Evolutionary conservation across 2,797 vertebrate species (phyloP), one percentile per base, ranked within the genome.

Genomic region (Geotrypetes seraphini): DNA sequence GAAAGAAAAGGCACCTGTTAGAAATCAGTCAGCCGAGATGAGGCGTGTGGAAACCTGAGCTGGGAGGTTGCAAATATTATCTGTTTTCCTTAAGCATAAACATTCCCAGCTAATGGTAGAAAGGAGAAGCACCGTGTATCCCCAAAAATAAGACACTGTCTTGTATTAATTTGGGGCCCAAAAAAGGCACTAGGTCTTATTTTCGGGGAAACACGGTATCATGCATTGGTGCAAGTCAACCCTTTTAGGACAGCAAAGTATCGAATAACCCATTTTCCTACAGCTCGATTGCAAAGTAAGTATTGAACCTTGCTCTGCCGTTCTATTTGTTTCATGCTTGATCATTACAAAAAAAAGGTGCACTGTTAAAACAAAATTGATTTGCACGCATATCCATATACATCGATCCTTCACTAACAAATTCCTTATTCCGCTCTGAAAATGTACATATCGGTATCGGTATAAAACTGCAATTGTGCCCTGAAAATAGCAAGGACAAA

Each of bases 1-100:
- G 24, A 15, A 6, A 36, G 4, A 12, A 22, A 32, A 28, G 54
- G 43, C 39, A 61, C 51, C 63, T 52, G 60, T 50, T 51, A 50
- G 47, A 47, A 54, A 57, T 59, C 52, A 59, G 51, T 33, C 33
- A 26, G 8, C 24, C 29, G 31, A 33, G 33, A 39, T 36, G 25
- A 36, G 26, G 12, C 22, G 2, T 18, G 39, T 8, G 45, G 13
- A 26, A 28, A 13, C 17, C 4, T 43, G 13, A 19, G 51, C 24
- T 5, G 25, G 9, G 9, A 25, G 4, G 28, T 35, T 54, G 39
- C 36, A 59, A 53, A 52, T 46, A 50, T 30, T 42, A 12, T n/a
- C 32, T 16, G 12, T 5, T 21, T n/a, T 36, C 3, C 23, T 49
- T 10, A 43, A 36, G 19, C 10, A 28, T 14, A 7, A 28, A 30